Evolutionary conservation across 1,140 invertebrate species (phyloP).

Genomic region (Arctopsyche grandis): DNA sequence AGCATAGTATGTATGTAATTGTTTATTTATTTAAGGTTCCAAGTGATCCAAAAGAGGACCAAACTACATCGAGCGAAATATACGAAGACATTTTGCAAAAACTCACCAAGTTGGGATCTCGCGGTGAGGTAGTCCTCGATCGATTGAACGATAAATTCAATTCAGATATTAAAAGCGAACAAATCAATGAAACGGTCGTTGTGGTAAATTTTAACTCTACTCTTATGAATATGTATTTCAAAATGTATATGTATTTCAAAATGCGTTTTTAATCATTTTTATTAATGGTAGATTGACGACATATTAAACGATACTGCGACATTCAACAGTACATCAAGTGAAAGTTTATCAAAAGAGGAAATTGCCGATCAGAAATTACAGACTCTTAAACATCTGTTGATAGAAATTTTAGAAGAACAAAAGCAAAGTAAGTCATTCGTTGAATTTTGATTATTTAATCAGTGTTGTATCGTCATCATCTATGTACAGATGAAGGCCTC

Average conservation of each 20-base stretch:
- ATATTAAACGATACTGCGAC: too few relatives aligned
- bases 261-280: too few relatives aligned
- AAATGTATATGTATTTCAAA: too few relatives aligned
- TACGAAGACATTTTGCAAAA: slow-evolving; percentile 69
- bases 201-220: too few relatives aligned
- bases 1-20: neutral
- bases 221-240: too few relatives aligned
- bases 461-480: too few relatives aligned
- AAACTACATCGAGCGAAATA: slow-evolving; percentile 67
- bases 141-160: slow-evolving; percentile 59
- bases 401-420: slow-evolving; percentile 49
- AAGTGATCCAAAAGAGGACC: slow-evolving; percentile 50
- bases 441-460: too few relatives aligned
- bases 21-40: slow-evolving; percentile 1
- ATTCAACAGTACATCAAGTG: too few relatives aligned
- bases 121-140: slow-evolving; percentile 66
- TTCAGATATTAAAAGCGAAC: too few relatives aligned
- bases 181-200: too few relatives aligned
- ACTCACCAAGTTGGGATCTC: slow-evolving; percentile 66
- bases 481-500: too few relatives aligned
- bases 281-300: too few relatives aligned
- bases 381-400: slow-evolving; percentile 29
- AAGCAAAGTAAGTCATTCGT: neutral
- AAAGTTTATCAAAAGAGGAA: slow-evolving; percentile 42
- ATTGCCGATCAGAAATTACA: slow-evolving; percentile 47